A percentile compares a stretch with the other conserved stretches of the same genome.
These are phyloP conservation scores for Cancer borealis DNA, from an alignment of 2,888 invertebrate species.

Conservation along the genomic window DNA sequence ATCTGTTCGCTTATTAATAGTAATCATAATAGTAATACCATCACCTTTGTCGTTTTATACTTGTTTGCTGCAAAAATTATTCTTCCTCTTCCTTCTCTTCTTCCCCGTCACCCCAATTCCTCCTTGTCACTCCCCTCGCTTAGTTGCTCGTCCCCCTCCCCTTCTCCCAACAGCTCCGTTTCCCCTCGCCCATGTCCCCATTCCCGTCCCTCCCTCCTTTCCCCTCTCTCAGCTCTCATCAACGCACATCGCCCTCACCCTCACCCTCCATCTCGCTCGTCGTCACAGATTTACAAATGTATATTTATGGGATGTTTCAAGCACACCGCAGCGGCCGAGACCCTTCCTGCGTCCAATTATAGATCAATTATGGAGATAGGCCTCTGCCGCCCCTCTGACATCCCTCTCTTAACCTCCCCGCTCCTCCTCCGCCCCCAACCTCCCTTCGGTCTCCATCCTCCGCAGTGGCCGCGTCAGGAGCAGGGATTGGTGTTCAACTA, in stretches of 20 bases:
- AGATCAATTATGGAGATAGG: constrained; percentile 62
- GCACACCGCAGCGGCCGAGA: constrained; percentile 34
- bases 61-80: not conserved
- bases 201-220: constrained; percentile 1
- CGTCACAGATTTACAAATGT: constrained; percentile 65
- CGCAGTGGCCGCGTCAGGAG: not conserved
- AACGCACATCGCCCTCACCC: not conserved
- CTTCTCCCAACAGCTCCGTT: not conserved
- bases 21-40: not conserved
- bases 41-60: not conserved
- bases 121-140: not conserved
- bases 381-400: not conserved
- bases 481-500: not conserved
- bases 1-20: not conserved
- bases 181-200: not conserved
- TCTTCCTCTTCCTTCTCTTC: not conserved
- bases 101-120: not conserved
- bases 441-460: constrained; percentile 4
- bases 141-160: not conserved
- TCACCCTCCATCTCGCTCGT: constrained; percentile 50
- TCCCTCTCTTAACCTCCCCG: not conserved
- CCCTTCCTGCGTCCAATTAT: constrained; percentile 57
- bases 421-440: not conserved
- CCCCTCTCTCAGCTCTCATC: not conserved
- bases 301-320: constrained; percentile 64